A percentile compares a stretch with the other conserved stretches of the same genome.
These are phyloP conservation scores for Helicoverpa zea DNA, from an alignment of 1,140 invertebrate species.

Conservation along the genomic window DNA sequence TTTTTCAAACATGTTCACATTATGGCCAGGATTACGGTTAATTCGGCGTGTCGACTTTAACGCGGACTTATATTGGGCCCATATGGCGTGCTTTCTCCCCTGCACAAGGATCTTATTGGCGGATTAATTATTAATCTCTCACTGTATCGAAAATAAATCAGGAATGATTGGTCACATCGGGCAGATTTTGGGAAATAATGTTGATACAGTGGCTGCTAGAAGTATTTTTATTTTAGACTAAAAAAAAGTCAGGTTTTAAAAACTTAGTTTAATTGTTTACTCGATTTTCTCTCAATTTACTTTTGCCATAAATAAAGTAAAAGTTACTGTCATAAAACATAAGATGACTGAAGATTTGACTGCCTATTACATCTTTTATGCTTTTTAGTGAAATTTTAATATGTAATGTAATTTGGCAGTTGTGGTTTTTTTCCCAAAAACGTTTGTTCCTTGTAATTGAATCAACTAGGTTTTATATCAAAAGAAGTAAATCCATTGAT, in stretches of 20 bases:
- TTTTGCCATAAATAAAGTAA: too few species aligned
- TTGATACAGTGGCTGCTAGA: background rate
- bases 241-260: too few species aligned
- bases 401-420: too few species aligned
- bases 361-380: too few species aligned
- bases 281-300: too few species aligned
- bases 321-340: too few species aligned
- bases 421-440: too few species aligned
- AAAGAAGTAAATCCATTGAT: slow-evolving; percentile 1
- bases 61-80: slow-evolving; percentile 75
- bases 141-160: slow-evolving; percentile 66
- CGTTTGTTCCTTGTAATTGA: too few species aligned
- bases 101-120: slow-evolving; percentile 60
- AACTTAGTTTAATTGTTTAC: too few species aligned
- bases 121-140: slow-evolving; percentile 70
- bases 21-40: slow-evolving; percentile 77
- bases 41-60: slow-evolving; percentile 69
- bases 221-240: background rate
- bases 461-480: background rate
- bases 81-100: slow-evolving; percentile 64
- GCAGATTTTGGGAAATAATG: slow-evolving; percentile 13
- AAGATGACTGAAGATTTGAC: too few species aligned
- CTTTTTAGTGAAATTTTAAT: too few species aligned
- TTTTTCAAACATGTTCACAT: slow-evolving; percentile 79
- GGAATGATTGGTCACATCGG: slow-evolving; percentile 55